Base-by-base conservation (phyloP, 2,888 invertebrate genomes). In the Apotomis turbidana region DNA sequence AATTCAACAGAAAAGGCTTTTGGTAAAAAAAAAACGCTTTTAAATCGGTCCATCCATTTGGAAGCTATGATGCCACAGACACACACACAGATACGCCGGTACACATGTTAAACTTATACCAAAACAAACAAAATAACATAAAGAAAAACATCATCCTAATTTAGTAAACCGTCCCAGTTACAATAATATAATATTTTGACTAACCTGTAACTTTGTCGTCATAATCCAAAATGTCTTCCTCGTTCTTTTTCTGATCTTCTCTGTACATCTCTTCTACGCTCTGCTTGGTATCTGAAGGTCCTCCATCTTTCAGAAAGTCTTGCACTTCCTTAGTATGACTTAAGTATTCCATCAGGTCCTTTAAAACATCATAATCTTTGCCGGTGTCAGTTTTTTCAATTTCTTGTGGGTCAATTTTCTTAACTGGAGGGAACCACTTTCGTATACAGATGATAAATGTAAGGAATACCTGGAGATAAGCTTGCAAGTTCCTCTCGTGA, bases 401-500 rank as follows among this genome's bases (percentile, higher is more conserved):
- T 60, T 61, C 46, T 71, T 69, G 68, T 13, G 68, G 60, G 8
- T 58, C 36, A 8, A 15, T 76, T 41, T 41, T 46, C 12, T 57
- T 66, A n/a, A 75, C 77, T 62, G 72, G 68, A 59, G 85, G 80
- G 46, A 88, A 93, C 95, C 96, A 96, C 71, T 91, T 93, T 59
- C 90, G 87, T 36, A 97, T 88, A 76, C 95, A 95, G 3, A 91
- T 86, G 0, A 96, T 86, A 83, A 97, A 97, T 0, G 95, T 95
- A 75, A 95, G 91, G 81, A 97, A 97, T 3, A 97, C 95, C 85
- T 95, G 95, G 59, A 97, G 85, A 82, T 96, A 97, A 0, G 95
- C 94, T 71, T 90, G 86, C 0, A 95, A 86, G 80, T 95, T 94
- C 13, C 88, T 90, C 76, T 95, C 93, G 82, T 95, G 94, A 78